These are phyloP conservation scores for Monarcha castaneiventris DNA, from an alignment of 2,113 vertebrate genomes.

Conservation along the genomic window DNA sequence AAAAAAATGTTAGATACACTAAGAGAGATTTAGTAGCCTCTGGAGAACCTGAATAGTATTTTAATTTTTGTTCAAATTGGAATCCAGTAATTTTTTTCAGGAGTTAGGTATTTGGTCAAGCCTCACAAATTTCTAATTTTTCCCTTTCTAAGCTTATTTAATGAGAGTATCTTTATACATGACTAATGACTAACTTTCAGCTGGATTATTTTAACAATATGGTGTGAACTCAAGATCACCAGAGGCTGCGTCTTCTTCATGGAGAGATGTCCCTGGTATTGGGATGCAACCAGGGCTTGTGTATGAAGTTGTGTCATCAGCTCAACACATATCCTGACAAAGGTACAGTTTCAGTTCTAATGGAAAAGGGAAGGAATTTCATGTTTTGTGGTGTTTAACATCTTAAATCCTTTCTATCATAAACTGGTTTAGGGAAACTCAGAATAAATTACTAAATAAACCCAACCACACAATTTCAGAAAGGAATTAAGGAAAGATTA, in stretches of 20 bases:
- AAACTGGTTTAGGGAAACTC: background rate
- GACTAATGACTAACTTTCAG: background rate
- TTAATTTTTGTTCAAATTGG: background rate
- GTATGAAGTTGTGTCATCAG: background rate
- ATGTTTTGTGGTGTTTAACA: background rate
- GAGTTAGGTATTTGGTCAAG: background rate
- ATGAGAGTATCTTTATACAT: background rate
- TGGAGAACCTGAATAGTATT: background rate
- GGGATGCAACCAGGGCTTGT: background rate
- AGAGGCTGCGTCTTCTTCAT: background rate
- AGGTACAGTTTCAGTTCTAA: background rate
- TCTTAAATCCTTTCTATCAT: background rate
- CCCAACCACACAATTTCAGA: background rate
- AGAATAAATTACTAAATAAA: background rate
- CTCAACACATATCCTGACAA: background rate
- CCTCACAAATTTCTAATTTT: slow-evolving; percentile 5
- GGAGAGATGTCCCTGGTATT: background rate
- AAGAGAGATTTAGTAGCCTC: background rate
- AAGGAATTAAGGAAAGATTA: background rate
- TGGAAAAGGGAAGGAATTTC: background rate
- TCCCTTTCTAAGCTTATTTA: background rate
- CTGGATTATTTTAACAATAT: background rate
- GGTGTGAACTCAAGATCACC: background rate
- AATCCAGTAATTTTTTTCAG: background rate
- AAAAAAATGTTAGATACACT: background rate